Conservation (phyloP, 2,113 vertebrate genomes). For the Aspidoscelis tigris region DNA sequence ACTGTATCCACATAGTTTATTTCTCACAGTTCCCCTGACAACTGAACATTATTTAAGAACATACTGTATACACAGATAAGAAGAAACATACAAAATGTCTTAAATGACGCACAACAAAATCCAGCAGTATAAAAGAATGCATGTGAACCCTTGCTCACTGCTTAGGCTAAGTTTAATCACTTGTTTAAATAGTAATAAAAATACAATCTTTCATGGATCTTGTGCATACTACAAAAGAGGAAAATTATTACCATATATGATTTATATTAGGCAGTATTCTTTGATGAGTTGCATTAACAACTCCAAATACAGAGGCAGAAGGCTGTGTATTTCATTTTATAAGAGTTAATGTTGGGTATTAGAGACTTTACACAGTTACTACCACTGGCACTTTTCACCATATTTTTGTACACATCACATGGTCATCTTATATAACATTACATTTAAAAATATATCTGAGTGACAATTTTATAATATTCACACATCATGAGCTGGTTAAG, state of each 20-base stretch:
- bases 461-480: slow-evolving; percentile 83
- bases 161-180: slow-evolving; percentile 87
- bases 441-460: slow-evolving; percentile 88
- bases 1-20: slow-evolving; percentile 98
- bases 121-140: slow-evolving; percentile 96
- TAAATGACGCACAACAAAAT: slow-evolving; percentile 98
- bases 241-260: slow-evolving; percentile 87
- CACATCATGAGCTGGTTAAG: slow-evolving; percentile 79
- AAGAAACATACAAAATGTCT: slow-evolving; percentile 97
- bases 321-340: slow-evolving; percentile 82
- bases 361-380: slow-evolving; percentile 94
- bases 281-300: slow-evolving; percentile 82
- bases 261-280: slow-evolving; percentile 86
- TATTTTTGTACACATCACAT: slow-evolving; percentile 95
- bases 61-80: slow-evolving; percentile 98
- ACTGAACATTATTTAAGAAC: slow-evolving; percentile 98
- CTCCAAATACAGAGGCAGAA: slow-evolving; percentile 82
- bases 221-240: slow-evolving; percentile 91
- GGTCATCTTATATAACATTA: slow-evolving; percentile 92
- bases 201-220: slow-evolving; percentile 98
- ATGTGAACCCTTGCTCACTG: slow-evolving; percentile 85
- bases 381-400: slow-evolving; percentile 97
- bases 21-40: slow-evolving; percentile 99
- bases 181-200: slow-evolving; percentile 99
- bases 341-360: slow-evolving; percentile 82